Evolutionary conservation across 2,113 vertebrate species (phyloP), one percentile per base, ranked within the genome.

Genomic region (Benitochromis conjunctus): DNA sequence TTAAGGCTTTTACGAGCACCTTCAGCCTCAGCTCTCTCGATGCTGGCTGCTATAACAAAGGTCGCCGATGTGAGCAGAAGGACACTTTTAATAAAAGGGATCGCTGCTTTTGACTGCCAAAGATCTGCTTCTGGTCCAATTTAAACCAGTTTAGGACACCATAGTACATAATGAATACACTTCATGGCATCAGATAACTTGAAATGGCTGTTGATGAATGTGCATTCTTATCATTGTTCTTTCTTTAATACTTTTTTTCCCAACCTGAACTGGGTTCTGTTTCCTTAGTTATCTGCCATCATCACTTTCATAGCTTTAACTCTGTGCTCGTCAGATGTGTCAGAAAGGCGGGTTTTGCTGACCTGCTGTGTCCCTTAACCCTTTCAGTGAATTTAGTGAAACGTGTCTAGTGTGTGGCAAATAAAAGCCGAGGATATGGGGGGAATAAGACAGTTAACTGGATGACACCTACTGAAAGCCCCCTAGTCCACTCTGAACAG

Each of bases 401-500:
- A 80, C 51, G 12, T n/a, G 36, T 34, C 56, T 80, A 31, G 24
- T 79, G 51, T 79, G 57, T 51, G 13, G 8, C 55, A 58, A 24
- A 66, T 55, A 26, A 62, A 71, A 36, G 8, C 16, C 3, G 21
- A 58, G 6, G 10, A 48, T 84, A 43, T 77, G 36, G n/a, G 71
- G 54, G 55, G 80, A 90, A 80, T 19, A 13, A 51, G 31, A 31
- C 74, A 3, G 74, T 77, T 80, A 26, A 56, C 7, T 53, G 11
- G 21, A 78, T 81, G 78, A 84, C 29, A 71, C n/a, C 24, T 8
- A 31, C 19, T 16, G 3, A 78, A 7, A 57, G 48, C 18, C 46
- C 19, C 85, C 78, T 94, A 84, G 93, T 95, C 92, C 92, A 76
- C 71, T 66, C 24, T 53, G 31, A 64, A 82, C 89, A 93, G 88